Percentiles rank a stretch among this genome's conserved stretches.
phyloP scores from a whole-genome alignment of 2,113 vertebrate species.

The Burhinus bistriatus region DNA sequence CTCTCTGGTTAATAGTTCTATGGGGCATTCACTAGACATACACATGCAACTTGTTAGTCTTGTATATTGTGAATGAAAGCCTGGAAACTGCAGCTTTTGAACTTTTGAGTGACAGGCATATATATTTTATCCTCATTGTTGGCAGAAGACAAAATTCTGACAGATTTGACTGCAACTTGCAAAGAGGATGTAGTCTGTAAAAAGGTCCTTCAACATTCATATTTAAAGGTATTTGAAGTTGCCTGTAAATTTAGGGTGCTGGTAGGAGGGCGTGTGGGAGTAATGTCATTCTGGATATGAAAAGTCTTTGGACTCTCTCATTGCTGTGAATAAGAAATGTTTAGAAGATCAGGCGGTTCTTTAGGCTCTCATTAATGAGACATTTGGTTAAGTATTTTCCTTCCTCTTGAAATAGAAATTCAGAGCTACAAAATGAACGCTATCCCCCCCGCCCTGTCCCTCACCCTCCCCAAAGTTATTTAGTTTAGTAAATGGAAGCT shows the following conservation, averaged over 20 bases:
- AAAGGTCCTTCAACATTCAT: conserved; percentile 6
- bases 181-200: conserved; percentile 1
- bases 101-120: not conserved
- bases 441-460: not conserved
- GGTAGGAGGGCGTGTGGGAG: conserved; percentile 17
- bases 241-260: conserved; percentile 18
- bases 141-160: conserved; percentile 29
- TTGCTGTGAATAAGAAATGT: not conserved
- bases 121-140: not conserved
- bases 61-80: conserved; percentile 14
- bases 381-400: not conserved
- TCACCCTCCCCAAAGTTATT: not conserved
- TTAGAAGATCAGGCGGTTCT: conserved; percentile 9
- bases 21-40: not conserved
- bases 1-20: not conserved
- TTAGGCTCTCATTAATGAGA: conserved; percentile 3
- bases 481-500: not conserved
- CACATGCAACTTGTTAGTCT: not conserved
- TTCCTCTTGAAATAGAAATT: conserved; percentile 1
- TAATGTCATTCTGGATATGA: conserved; percentile 1
- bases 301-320: conserved; percentile 11
- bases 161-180: conserved; percentile 8
- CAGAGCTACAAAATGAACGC: not conserved
- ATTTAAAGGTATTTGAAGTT: conserved; percentile 22
- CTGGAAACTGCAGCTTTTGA: not conserved